Evolutionary conservation across 2,888 invertebrate species (phyloP), one percentile per base, ranked within the genome.

Genomic region (Yponomeuta cagnagella): DNA sequence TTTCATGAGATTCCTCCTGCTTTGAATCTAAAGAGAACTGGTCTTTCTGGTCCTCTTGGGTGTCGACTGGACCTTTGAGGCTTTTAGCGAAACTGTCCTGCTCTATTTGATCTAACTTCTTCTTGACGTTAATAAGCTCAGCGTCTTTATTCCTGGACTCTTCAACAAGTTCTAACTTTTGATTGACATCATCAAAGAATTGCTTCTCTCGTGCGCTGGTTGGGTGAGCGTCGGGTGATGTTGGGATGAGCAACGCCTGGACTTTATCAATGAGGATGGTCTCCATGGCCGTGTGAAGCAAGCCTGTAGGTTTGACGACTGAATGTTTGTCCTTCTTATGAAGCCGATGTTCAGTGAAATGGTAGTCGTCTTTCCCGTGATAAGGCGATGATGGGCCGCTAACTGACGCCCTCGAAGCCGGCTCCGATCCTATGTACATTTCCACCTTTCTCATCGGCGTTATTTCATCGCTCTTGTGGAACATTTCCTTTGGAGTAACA

Each of bases 221-320:
- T 5, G 52, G 52, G 15, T 58, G 52, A 58, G 52, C 52, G 72
- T 86, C 86, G 23, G 91, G 89, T 43, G 88, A 85, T 37, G 90
- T 81, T 1, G 90, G 89, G 74, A 90, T 77, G 70, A 92, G 81
- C 64, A 91, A 74, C 63, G 86, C 84, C 70, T 90, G 92, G 1
- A 93, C 92, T 82, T 89, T 93, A 74, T 94, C 93, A 73, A 93
- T 88, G 10, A 93, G 83, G 72, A 94, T 93, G 65, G 93, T 93
- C 78, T 93, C 92, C 86, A 93, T 91, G 33, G 93, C 94, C 31
- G 93, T 93, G 70, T 92, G 91, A 67, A 93, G 77, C 68, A 93
- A 75, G 10, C 93, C 88, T 1, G 85, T 81, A 0, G 88, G 80
- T 75, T 89, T 90, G 1, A 87, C 76, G 9, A 15, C 63, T 33